Percentiles rank a stretch among this genome's conserved stretches.
These are phyloP conservation scores for Gandaritis pyraliata DNA, from an alignment of 2,888 invertebrate genomes.

Conservation along the genomic window DNA sequence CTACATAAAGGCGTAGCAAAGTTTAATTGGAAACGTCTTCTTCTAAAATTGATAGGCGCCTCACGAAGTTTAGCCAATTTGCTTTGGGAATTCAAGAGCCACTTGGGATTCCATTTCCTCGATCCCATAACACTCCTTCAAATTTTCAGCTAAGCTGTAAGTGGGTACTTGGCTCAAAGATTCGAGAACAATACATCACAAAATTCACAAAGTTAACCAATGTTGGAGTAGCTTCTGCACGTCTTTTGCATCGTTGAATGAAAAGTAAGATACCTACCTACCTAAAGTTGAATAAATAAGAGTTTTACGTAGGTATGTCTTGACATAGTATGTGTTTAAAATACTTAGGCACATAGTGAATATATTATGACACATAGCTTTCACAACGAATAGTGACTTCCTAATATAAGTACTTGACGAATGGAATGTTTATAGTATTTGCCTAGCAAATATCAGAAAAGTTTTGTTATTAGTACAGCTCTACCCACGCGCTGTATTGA, in stretches of 20 bases:
- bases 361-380: slow-evolving; percentile 1
- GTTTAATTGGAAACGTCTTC: slow-evolving; percentile 80
- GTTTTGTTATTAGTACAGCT: slow-evolving; percentile 18
- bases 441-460: slow-evolving; percentile 11
- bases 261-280: slow-evolving; percentile 16
- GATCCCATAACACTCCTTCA: slow-evolving; percentile 50
- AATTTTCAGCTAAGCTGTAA: slow-evolving; percentile 47
- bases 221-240: slow-evolving; percentile 23
- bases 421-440: slow-evolving; percentile 18
- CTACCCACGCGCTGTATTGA: slow-evolving; percentile 25
- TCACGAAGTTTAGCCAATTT: slow-evolving; percentile 70
- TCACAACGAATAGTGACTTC: slow-evolving; percentile 6
- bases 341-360: not conserved
- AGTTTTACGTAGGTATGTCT: not conserved
- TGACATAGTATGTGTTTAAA: slow-evolving; percentile 6
- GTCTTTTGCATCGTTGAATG: slow-evolving; percentile 16
- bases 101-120: slow-evolving; percentile 58
- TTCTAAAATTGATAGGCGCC: slow-evolving; percentile 70
- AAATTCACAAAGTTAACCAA: slow-evolving; percentile 24
- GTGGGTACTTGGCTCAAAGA: slow-evolving; percentile 26
- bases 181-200: slow-evolving; percentile 35
- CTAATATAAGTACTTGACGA: slow-evolving; percentile 3
- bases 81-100: slow-evolving; percentile 61
- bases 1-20: slow-evolving; percentile 57
- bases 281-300: not conserved